Evolutionary conservation across 2,113 vertebrate genomes (phyloP).

Genomic region (Sapayoa aenigma): DNA sequence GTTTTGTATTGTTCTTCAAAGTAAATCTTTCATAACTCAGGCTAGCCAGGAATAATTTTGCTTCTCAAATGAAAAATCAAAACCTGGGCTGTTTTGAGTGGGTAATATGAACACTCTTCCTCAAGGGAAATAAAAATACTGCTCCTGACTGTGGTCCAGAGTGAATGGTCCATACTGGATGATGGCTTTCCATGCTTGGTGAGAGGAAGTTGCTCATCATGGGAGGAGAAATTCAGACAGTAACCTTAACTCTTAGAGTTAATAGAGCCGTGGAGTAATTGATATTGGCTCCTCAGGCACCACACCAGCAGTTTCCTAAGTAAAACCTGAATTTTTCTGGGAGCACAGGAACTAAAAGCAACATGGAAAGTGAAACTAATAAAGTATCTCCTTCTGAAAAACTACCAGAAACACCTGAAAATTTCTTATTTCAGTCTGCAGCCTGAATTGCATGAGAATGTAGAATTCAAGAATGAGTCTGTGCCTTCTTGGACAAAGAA

Average conservation of each 20-base stretch:
- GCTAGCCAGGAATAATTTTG: not conserved
- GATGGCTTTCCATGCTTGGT: not conserved
- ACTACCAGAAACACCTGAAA: not conserved
- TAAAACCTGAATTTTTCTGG: not conserved
- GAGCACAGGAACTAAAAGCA: not conserved
- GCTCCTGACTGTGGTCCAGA: not conserved
- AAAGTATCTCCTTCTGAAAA: not conserved
- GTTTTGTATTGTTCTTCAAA: not conserved
- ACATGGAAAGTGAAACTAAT: not conserved
- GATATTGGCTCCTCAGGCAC: not conserved
- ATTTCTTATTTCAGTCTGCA: not conserved
- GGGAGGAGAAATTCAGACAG: not conserved
- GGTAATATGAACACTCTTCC: not conserved
- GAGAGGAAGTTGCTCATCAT: not conserved
- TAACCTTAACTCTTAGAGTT: not conserved
- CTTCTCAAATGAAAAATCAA: conserved; percentile 4
- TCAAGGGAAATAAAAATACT: not conserved
- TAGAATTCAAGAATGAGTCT: not conserved
- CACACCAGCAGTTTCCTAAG: not conserved
- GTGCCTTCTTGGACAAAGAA: not conserved
- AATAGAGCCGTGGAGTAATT: not conserved
- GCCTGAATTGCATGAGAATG: not conserved
- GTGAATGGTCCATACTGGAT: not conserved
- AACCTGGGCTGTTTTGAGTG: not conserved
- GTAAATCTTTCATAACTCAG: not conserved